Evolutionary conservation across 37 sponge, comb jelly and placozoan species (phyloP).

Genomic region (Cliona cf. orientalis): DNA sequence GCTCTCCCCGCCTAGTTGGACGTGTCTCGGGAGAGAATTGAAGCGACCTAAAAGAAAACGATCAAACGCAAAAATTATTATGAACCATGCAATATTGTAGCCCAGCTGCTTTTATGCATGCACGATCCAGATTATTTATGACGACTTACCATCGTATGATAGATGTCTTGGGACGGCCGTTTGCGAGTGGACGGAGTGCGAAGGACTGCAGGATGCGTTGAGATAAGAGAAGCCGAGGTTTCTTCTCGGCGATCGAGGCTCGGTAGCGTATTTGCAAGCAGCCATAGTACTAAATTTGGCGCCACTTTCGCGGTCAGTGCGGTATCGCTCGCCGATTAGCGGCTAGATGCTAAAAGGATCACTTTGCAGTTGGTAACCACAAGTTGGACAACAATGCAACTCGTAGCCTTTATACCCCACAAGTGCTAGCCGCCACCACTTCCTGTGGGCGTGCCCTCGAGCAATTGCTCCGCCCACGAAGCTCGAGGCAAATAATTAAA

Average conservation of each 20-base stretch:
- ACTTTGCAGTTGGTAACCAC: background rate
- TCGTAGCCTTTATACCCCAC: background rate
- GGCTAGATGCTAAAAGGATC: background rate
- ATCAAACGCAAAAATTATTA: background rate
- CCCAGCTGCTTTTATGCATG: background rate
- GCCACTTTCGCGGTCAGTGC: conserved; percentile 1
- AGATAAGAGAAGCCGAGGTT: background rate
- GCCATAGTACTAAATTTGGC: background rate
- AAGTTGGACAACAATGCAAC: background rate
- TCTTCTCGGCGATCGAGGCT: background rate
- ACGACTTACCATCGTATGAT: background rate
- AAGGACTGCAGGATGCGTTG: background rate
- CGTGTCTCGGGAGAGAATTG: conserved; percentile 7
- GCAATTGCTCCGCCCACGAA: no score
- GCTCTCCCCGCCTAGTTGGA: no score
- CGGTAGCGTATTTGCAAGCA: background rate
- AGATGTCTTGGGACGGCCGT: background rate
- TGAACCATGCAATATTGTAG: background rate
- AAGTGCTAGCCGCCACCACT: background rate
- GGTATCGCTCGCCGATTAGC: no score
- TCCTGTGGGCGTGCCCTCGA: conserved; percentile 18
- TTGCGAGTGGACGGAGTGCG: background rate
- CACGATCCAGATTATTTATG: background rate
- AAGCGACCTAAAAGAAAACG: no score
- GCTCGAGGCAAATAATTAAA: background rate